Evolutionary conservation across 2,113 vertebrate genomes (phyloP), one percentile per base, ranked within the genome.

Genomic region (Charina bottae): DNA sequence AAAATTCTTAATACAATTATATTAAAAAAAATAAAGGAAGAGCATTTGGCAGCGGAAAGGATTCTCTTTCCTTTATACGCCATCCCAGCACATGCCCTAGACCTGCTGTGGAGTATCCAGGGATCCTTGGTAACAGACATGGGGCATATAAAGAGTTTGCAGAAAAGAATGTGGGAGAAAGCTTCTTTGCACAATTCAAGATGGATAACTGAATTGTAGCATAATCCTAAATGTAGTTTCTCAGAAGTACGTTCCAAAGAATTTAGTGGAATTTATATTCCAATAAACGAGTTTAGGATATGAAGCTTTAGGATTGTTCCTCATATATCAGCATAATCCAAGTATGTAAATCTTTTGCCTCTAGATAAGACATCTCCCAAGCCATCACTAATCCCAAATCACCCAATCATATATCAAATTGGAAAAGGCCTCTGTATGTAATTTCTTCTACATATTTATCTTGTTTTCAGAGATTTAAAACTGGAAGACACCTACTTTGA

Each of bases 401-500:
- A 37, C 17, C 72, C 72, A 58, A 19, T 58, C 56, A 19, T 5
- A 58, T 17, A 8, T 42, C 13, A 86, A 53, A 26, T 33, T n/a
- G 53, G 17, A 86, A 17, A 55, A 60, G 26, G 17, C 19, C 17
- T 78, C 10, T 58, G 12, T 53, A n/a, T 64, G 33, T 19, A 28
- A 54, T 26, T 21, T 54, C 23, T 84, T 33, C 33, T 87, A 60
- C 53, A 64, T 84, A 49, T 37, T 89, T 83, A n/a, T 37, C 24
- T 88, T 68, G 19, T 60, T 46, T 37, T 89, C 93, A 99, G 99
- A 96, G 99, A 99, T 92, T 90, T 99, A 86, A 98, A 98, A 92
- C 97, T 98, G 87, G 98, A 99, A 96, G 98, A 99, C 72, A 99
- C 99, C 0, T 99, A 99, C 94, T 99, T 99, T 93, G 99, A 99